Conservation (phyloP, 2,113 vertebrate species). For the Platysteira castanea region DNA sequence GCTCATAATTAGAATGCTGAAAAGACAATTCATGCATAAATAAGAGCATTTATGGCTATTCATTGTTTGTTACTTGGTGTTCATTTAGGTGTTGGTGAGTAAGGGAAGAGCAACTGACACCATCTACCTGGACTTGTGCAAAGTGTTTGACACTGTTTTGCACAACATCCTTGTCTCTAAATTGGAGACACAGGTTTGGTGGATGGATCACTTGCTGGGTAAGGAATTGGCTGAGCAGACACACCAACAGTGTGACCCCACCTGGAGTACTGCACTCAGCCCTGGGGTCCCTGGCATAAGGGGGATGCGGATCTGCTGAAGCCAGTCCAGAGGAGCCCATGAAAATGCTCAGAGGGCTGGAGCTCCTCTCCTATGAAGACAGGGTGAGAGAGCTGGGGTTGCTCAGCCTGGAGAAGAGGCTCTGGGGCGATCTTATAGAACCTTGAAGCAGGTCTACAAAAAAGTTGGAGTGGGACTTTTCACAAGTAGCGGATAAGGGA, state of each 20-base stretch:
- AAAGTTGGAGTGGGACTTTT: background rate
- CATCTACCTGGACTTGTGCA: background rate
- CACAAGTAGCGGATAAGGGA: background rate
- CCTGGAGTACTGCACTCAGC: background rate
- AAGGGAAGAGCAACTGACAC: background rate
- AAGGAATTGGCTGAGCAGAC: background rate
- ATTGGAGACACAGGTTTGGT: background rate
- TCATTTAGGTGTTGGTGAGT: background rate
- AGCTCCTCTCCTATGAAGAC: background rate
- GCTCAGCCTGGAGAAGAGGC: background rate
- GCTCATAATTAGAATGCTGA: background rate
- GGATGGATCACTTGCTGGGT: background rate
- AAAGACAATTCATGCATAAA: background rate
- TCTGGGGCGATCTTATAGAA: background rate
- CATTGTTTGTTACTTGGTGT: background rate
- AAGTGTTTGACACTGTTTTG: accelerated
- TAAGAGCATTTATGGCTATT: background rate
- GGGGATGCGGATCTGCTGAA: background rate
- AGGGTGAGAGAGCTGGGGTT: background rate
- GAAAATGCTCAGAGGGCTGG: background rate
- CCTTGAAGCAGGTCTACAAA: background rate
- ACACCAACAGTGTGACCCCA: background rate
- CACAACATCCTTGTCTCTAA: background rate
- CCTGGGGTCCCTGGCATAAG: accelerated
- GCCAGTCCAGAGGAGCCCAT: background rate